Percentiles rank a stretch among this genome's conserved stretches.
phyloP scores from a whole-genome alignment of 2,797 vertebrate species.

The Hozukius guyotensis region DNA sequence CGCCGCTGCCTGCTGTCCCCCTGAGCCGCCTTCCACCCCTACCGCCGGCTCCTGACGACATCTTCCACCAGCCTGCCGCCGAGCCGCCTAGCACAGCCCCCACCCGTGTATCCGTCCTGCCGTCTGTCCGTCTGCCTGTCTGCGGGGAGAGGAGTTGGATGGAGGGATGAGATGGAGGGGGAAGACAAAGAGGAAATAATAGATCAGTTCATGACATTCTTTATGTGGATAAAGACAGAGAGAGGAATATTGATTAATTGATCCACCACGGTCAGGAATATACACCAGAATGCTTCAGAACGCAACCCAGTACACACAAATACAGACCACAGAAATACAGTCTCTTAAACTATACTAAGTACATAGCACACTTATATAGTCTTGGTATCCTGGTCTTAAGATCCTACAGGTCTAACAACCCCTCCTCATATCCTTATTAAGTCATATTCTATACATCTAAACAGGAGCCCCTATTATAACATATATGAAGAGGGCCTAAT shows the following conservation, averaged over 20 bases:
- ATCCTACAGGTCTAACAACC: background rate
- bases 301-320: background rate
- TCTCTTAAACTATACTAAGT: background rate
- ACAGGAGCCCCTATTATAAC: background rate
- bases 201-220: constrained; percentile 35
- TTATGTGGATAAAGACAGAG: constrained; percentile 18
- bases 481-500: background rate
- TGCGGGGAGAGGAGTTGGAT: constrained; percentile 46
- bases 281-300: constrained; percentile 8
- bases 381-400: background rate
- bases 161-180: constrained; percentile 14
- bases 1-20: constrained; percentile 67
- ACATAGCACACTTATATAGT: background rate
- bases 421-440: background rate
- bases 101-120: constrained; percentile 88
- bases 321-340: background rate
- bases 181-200: constrained; percentile 24
- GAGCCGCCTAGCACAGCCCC: constrained; percentile 87
- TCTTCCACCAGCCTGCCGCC: constrained; percentile 91
- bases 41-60: constrained; percentile 89
- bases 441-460: background rate
- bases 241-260: constrained; percentile 31
- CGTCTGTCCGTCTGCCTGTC: constrained; percentile 86
- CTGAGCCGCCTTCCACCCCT: constrained; percentile 82
- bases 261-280: constrained; percentile 21